Evolutionary conservation across 2,888 invertebrate genomes (phyloP), one percentile per base, ranked within the genome.

Genomic region (Campoplex nolae): DNA sequence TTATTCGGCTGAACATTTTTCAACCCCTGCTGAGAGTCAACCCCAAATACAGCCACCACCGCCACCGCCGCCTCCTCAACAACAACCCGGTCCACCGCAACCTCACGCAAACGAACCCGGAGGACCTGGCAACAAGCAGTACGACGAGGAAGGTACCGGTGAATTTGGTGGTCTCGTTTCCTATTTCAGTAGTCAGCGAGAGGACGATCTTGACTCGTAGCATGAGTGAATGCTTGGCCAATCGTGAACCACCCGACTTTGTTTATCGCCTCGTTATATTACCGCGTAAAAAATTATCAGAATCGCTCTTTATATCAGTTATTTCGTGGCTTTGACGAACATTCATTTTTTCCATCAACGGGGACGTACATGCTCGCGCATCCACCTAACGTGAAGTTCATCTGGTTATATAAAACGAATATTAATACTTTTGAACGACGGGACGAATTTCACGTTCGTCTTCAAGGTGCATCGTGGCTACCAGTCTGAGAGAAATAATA

Each of bases 81-180:
- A 90, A 88, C 91, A 76, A 82, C 89, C 81, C 54, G 81, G 81
- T 48, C 81, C 84, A 38, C 85, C 74, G 56, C 88, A 38, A 76
- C 90, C 71, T 74, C 89, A 71, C 51, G 42, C 86, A 42, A 77
- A 87, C 16, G 90, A 91, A 77, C 89, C 90, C 75, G 93, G 90
- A 23, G 93, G 90, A 18, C 92, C 92, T 35, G 92, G 90, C 70
- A 94, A 94, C 88, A 95, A 95, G 85, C 92, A 95, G 77, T 95
- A 94, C 86, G 94, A 95, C 90, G 96, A 96, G 85, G 96, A 96
- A 89, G 95, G 95, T 16, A 94, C 96, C 88, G 96, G 98, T 74
- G 98, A 98, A 93, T 98, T 98, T 94, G 98, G 98, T 58, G 98
- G 98, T 6, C 96, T 98, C 91, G 98, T 98, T 85, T 98, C 98